Percentiles rank a stretch among this genome's conserved stretches.
Conservation (phyloP, 2,797 vertebrate species). For the Tenualosa thibaudeaui region DNA sequence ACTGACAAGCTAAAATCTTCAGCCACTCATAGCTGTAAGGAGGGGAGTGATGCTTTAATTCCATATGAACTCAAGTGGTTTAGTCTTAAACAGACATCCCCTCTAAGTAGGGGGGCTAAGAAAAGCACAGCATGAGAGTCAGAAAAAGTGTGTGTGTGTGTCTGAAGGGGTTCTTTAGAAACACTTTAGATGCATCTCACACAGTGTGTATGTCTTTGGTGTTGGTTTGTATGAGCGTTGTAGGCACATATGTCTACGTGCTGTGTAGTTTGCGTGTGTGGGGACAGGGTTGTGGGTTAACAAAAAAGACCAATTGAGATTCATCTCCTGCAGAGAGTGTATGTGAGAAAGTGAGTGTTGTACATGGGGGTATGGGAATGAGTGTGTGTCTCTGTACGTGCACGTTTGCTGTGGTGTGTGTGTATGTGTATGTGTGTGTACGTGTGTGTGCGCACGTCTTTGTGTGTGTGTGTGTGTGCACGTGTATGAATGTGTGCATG, state of each 20-base stretch:
- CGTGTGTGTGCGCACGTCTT: too few species aligned
- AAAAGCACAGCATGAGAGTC: slow-evolving; percentile 16
- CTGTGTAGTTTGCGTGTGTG: background rate
- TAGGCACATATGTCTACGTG: background rate
- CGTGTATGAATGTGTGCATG: background rate
- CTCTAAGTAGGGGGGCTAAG: slow-evolving; percentile 15
- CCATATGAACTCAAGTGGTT: background rate
- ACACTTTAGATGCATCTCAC: slow-evolving; percentile 13
- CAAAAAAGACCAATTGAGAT: slow-evolving; percentile 12
- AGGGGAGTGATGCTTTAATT: background rate
- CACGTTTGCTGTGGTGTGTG: background rate
- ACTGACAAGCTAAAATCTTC: background rate
- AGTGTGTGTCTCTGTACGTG: background rate
- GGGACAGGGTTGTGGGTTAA: background rate
- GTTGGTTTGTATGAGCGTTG: background rate
- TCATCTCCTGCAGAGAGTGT: slow-evolving; percentile 11
- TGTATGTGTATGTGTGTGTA: background rate
- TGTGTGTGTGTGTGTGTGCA: background rate
- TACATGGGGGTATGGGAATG: background rate
- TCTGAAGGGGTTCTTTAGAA: slow-evolving; percentile 1
- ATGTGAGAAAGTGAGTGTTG: background rate
- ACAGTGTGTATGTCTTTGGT: background rate
- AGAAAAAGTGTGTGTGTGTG: background rate
- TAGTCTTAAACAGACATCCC: slow-evolving; percentile 22
- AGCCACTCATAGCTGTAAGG: slow-evolving; percentile 8